phyloP scores from a whole-genome alignment of 2,888 invertebrate species.

The Cyrtodaria siliqua region DNA sequence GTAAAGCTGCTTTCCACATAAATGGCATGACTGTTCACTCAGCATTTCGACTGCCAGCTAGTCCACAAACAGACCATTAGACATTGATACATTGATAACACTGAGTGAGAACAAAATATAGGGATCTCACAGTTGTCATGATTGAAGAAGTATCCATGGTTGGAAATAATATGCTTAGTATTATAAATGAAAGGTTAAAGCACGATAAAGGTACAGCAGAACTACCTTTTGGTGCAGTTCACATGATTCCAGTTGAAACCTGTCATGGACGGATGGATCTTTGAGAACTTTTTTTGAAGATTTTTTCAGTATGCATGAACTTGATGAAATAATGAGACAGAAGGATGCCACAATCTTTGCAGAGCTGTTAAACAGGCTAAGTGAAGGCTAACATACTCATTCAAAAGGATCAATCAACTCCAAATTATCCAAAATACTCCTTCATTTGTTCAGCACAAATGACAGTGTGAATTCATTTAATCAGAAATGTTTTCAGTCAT shows the following conservation, averaged over 20 bases:
- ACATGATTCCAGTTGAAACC: constrained; percentile 55
- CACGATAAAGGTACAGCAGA: constrained; percentile 19
- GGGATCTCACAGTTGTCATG: constrained; percentile 25
- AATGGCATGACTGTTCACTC: too few species aligned
- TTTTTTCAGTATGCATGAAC: too few species aligned
- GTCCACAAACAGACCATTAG: constrained; percentile 15
- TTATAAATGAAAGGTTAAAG: constrained; percentile 34
- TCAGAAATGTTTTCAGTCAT: not conserved
- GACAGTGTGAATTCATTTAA: not conserved
- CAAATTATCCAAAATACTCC: too few species aligned
- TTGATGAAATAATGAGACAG: too few species aligned
- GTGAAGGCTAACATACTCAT: too few species aligned
- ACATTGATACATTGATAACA: constrained; percentile 19
- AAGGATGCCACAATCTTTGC: too few species aligned
- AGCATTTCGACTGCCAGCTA: constrained; percentile 15
- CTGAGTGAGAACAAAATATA: constrained; percentile 26
- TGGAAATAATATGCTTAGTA: constrained; percentile 37
- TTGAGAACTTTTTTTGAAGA: too few species aligned
- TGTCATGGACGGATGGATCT: constrained; percentile 49
- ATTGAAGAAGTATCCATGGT: constrained; percentile 61
- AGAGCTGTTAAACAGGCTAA: too few species aligned
- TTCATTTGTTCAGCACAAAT: constrained; percentile 1
- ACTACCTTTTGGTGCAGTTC: constrained; percentile 36
- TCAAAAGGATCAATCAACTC: too few species aligned
- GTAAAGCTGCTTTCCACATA: too few species aligned